Conservation (phyloP, 1,140 invertebrate species). For the Procambarus clarkii region DNA sequence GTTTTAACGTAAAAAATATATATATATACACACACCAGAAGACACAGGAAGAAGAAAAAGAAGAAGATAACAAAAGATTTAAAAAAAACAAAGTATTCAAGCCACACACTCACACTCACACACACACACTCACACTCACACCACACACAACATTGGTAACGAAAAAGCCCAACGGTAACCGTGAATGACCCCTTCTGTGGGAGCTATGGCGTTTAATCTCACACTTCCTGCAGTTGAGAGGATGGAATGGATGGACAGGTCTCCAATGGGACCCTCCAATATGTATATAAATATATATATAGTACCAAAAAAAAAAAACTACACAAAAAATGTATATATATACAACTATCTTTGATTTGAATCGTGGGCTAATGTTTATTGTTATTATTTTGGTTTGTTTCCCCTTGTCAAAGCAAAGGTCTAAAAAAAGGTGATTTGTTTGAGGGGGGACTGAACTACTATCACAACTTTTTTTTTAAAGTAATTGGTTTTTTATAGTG, state of each 20-base stretch:
- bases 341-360: not conserved
- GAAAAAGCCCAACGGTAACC: conserved; percentile 70
- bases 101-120: too few relatives aligned
- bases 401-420: not conserved
- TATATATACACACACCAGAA: too few relatives aligned
- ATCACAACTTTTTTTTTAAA: not conserved
- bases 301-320: not conserved
- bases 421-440: not conserved
- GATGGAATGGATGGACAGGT: not conserved
- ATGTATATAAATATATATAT: conserved; percentile 1
- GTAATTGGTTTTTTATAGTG: not conserved
- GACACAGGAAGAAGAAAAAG: too few relatives aligned
- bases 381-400: not conserved
- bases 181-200: conserved; percentile 71
- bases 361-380: not conserved
- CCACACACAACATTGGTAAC: conserved; percentile 67
- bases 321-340: not conserved
- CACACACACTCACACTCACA: not conserved
- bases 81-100: too few relatives aligned
- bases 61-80: conserved; percentile 7
- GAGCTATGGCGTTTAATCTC: conserved; percentile 61
- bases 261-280: not conserved
- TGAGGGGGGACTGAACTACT: not conserved
- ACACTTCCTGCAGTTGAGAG: conserved; percentile 55
- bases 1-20: too few relatives aligned